Conservation (phyloP, 1,140 invertebrate genomes). For the Zaprionus taronus region DNA sequence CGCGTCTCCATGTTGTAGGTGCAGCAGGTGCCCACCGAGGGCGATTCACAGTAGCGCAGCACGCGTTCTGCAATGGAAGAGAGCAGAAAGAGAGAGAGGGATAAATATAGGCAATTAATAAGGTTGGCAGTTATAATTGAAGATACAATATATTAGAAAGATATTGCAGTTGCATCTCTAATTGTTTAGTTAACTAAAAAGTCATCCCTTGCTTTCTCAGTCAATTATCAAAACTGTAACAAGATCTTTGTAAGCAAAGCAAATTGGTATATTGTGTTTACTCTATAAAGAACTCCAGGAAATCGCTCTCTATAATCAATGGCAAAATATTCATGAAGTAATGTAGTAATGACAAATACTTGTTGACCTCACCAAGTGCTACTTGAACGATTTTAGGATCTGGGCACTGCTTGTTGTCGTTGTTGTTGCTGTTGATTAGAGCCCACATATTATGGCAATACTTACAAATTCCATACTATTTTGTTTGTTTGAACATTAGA, state of each 20-base stretch:
- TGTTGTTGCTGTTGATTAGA: slow-evolving; percentile 26
- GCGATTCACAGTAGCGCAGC: slow-evolving; percentile 79
- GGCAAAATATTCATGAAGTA: not conserved
- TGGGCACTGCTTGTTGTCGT: slow-evolving; percentile 9
- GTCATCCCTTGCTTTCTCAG: not conserved
- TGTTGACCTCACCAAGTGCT: not conserved
- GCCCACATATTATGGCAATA: slow-evolving; percentile 26
- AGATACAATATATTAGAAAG: not conserved
- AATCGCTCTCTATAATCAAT: not conserved
- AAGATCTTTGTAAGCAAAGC: not conserved
- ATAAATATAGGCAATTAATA: not conserved
- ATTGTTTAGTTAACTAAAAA: not conserved
- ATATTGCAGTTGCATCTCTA: not conserved
- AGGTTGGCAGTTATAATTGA: too few relatives aligned
- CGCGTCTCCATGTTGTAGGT: slow-evolving; percentile 82
- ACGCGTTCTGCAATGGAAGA: slow-evolving; percentile 66
- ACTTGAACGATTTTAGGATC: slow-evolving; percentile 4
- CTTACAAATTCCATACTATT: slow-evolving; percentile 23
- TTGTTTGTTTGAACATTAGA: slow-evolving; percentile 58
- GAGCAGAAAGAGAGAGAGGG: not conserved
- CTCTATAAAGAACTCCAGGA: not conserved
- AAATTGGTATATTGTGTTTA: not conserved
- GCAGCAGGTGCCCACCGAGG: slow-evolving; percentile 81
- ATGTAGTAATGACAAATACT: not conserved
- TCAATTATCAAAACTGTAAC: not conserved